Percentiles rank a stretch among this genome's conserved stretches.
Conservation (phyloP, 2,888 invertebrate genomes). For the Dysmachus trigonus region DNA sequence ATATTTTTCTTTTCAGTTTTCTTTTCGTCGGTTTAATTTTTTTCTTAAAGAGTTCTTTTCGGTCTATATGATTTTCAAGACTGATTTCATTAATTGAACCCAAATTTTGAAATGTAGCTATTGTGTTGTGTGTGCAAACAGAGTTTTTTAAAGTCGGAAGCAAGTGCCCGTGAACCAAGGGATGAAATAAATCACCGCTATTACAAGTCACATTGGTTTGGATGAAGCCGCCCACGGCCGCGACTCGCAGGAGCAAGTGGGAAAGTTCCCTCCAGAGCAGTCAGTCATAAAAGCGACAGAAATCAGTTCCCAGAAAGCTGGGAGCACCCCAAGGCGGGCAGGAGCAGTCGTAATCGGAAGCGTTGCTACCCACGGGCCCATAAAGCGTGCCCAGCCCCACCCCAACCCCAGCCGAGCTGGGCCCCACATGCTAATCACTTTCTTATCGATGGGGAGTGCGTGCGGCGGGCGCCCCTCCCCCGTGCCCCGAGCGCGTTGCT, state of each 20-base stretch:
- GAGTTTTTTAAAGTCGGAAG: no score
- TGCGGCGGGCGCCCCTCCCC: background rate
- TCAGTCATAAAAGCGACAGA: background rate
- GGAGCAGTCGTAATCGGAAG: background rate
- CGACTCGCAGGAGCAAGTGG: background rate
- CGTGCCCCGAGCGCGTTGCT: background rate
- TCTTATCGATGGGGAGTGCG: background rate
- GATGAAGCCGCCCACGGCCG: background rate
- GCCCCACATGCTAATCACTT: background rate
- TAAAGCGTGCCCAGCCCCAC: background rate
- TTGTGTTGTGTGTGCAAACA: no score
- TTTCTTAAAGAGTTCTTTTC: no score
- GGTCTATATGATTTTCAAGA: no score
- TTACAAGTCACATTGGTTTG: background rate
- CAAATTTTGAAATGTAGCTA: no score
- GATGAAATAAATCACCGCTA: background rate
- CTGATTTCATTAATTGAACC: no score
- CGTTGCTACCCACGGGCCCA: background rate
- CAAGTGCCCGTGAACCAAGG: background rate
- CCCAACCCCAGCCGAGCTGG: background rate
- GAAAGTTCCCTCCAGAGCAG: background rate
- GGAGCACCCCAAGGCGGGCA: no score
- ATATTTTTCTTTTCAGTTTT: no score
- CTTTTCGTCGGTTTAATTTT: no score
- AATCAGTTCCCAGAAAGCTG: background rate